Conservation (phyloP, 2,888 invertebrate genomes). For the Caenorhabditis virilis region DNA sequence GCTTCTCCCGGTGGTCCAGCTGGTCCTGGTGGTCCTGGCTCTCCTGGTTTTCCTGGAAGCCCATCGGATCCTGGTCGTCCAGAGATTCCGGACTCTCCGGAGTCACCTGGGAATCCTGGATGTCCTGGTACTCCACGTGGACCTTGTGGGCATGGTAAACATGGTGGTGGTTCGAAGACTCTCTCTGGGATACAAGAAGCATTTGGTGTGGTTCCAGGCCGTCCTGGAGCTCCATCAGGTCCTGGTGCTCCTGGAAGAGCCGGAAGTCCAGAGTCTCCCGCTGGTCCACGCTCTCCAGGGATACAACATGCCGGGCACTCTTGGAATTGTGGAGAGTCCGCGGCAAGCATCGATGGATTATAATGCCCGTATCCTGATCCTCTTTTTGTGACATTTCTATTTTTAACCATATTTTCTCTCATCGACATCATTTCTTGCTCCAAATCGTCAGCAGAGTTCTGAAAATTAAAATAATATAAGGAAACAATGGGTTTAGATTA, state of each 20-base stretch:
- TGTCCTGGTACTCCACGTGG: constrained; percentile 62
- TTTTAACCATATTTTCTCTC: constrained; percentile 31
- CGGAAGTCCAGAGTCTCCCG: constrained; percentile 60
- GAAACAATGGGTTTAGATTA: constrained; percentile 14
- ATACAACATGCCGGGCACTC: constrained; percentile 69
- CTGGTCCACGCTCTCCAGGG: constrained; percentile 64
- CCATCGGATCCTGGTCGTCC: constrained; percentile 63
- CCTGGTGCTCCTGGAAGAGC: constrained; percentile 65
- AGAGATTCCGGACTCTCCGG: constrained; percentile 65
- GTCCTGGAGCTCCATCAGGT: constrained; percentile 68
- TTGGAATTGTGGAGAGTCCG: constrained; percentile 66
- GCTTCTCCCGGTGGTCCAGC: constrained; percentile 60
- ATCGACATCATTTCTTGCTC: constrained; percentile 59
- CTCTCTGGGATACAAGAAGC: constrained; percentile 68
- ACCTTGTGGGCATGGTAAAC: constrained; percentile 66
- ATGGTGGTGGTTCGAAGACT: constrained; percentile 69
- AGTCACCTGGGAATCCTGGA: constrained; percentile 58
- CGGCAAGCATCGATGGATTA: constrained; percentile 60
- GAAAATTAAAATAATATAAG: constrained; percentile 10
- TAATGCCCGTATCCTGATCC: constrained; percentile 53
- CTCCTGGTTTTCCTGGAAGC: constrained; percentile 57
- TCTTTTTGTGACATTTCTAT: constrained; percentile 38
- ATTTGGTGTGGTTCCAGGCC: constrained; percentile 68
- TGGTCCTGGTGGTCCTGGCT: constrained; percentile 54
- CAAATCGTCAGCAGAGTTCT: constrained; percentile 59